Conservation (phyloP, 2,888 invertebrate genomes). For the Dryobota labecula region DNA sequence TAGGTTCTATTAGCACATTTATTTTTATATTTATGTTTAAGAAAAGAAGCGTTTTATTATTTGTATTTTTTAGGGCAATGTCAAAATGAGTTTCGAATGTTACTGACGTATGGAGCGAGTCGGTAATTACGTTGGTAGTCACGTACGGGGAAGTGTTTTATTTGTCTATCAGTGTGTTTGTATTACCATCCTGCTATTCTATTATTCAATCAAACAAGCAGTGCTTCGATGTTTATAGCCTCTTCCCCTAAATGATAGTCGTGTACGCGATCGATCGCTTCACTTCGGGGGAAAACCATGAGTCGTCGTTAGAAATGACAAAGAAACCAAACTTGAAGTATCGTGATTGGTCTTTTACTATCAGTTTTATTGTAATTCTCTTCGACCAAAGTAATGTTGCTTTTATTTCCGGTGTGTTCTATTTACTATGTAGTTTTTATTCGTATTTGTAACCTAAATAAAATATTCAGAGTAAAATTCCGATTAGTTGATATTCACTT, state of each 20-base stretch:
- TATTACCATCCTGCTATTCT: conserved; percentile 72
- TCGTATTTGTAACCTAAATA: neutral
- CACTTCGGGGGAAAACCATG: conserved; percentile 83
- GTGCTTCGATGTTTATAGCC: conserved; percentile 80
- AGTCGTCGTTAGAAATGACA: conserved; percentile 71
- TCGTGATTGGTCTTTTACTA: conserved; percentile 2
- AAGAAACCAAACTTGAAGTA: conserved; percentile 35
- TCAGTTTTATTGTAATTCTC: neutral
- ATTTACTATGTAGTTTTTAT: neutral
- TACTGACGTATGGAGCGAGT: conserved; percentile 35
- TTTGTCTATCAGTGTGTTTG: conserved; percentile 56
- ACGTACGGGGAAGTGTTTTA: conserved; percentile 70
- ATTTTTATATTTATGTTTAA: conserved; percentile 38
- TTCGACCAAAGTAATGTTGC: neutral
- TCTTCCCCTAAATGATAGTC: conserved; percentile 80
- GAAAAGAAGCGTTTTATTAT: conserved; percentile 29
- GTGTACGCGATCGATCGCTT: conserved; percentile 77
- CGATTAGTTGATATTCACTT: conserved; percentile 1
- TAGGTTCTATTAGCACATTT: conserved; percentile 46
- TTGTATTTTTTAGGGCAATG: conserved; percentile 24
- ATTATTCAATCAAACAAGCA: conserved; percentile 83
- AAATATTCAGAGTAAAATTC: neutral
- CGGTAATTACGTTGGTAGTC: conserved; percentile 65
- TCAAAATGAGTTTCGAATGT: conserved; percentile 37
- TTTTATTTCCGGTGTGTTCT: neutral